Percentiles rank a stretch among this genome's conserved stretches.
These are phyloP conservation scores for Bothrops jararaca DNA, from an alignment of 2,113 vertebrate species.

Conservation along the genomic window DNA sequence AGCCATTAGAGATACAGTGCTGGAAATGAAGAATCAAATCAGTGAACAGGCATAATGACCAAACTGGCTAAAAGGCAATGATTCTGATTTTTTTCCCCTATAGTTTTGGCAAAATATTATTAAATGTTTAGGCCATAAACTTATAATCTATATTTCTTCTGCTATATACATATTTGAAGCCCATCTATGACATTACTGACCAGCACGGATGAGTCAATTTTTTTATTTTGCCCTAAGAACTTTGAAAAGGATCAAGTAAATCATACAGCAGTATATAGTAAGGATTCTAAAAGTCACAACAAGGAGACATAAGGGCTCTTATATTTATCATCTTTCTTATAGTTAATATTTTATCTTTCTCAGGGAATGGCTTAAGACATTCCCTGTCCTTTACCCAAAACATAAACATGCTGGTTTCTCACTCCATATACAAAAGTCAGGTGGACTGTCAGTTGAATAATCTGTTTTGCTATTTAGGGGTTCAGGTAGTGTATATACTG, in stretches of 20 bases:
- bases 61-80: neutral
- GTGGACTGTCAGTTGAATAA: neutral
- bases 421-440: neutral
- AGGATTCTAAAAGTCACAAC: neutral
- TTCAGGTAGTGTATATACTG: neutral
- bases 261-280: neutral
- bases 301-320: neutral
- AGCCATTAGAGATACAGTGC: neutral
- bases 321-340: neutral
- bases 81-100: neutral
- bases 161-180: neutral
- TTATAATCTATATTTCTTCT: neutral
- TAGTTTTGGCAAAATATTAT: neutral
- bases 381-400: neutral
- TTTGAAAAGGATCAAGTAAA: neutral
- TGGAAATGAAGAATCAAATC: neutral
- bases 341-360: neutral
- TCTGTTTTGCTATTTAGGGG: neutral
- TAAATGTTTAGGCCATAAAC: neutral
- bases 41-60: neutral
- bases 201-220: neutral
- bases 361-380: neutral
- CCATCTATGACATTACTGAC: neutral
- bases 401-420: neutral
- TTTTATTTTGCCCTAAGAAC: neutral